Conservation (phyloP, 2,113 vertebrate genomes). For the Silurus asotus region DNA sequence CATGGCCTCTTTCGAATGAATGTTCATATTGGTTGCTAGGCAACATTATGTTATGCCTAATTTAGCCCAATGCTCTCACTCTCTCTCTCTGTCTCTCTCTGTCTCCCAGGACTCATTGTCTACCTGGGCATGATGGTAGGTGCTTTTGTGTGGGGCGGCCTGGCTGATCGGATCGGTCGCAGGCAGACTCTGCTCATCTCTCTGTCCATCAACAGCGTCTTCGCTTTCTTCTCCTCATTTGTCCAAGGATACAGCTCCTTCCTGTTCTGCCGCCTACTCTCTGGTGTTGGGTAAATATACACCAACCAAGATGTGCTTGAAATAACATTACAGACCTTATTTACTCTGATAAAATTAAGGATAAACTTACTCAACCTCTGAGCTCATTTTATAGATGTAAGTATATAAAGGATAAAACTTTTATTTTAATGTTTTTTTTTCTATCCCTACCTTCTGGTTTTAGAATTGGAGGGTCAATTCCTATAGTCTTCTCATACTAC, state of each 20-base stretch:
- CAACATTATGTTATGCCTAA: background rate
- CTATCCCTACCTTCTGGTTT: background rate
- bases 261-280: constrained; percentile 92
- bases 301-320: background rate
- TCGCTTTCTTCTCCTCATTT: constrained; percentile 98
- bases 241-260: constrained; percentile 97
- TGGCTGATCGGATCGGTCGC: constrained; percentile 92
- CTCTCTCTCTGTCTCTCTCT: constrained; percentile 41
- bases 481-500: constrained; percentile 97
- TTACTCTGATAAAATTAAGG: background rate
- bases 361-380: too few species aligned
- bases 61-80: background rate
- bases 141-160: constrained; percentile 93
- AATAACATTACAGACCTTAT: background rate
- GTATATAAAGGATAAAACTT: background rate
- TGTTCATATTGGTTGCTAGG: background rate
- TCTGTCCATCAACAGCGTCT: constrained; percentile 96
- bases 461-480: constrained; percentile 95
- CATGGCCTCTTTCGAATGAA: background rate
- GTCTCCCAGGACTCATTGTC: constrained; percentile 83
- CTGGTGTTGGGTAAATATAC: constrained; percentile 86
- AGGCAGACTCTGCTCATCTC: constrained; percentile 95
- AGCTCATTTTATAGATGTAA: background rate
- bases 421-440: background rate
- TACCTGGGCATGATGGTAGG: constrained; percentile 99